phyloP scores from a whole-genome alignment of 2,113 vertebrate genomes.

The Macheiramphus alcinus region DNA sequence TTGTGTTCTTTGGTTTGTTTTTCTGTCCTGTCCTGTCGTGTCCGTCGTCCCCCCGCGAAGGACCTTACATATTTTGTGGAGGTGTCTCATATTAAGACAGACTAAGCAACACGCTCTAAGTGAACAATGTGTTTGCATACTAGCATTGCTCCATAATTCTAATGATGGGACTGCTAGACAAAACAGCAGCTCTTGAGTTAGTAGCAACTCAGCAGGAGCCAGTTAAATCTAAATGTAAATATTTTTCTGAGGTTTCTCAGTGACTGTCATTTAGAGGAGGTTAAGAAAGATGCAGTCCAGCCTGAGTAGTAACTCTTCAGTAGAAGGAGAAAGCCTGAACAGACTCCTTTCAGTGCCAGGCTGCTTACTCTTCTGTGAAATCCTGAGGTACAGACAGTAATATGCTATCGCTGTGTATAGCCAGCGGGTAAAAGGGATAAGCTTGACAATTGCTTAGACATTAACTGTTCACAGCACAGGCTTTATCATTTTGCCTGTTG shows the following conservation, averaged over 20 bases:
- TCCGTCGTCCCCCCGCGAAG: too few relatives aligned
- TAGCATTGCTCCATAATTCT: neutral
- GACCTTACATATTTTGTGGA: neutral
- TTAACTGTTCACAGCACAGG: neutral
- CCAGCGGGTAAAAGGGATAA: neutral
- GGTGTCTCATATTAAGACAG: neutral
- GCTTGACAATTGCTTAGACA: neutral
- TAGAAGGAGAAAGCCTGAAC: neutral
- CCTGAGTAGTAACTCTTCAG: neutral
- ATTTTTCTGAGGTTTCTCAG: neutral
- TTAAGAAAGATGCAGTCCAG: neutral
- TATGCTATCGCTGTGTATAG: neutral
- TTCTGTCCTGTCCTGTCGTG: too few relatives aligned
- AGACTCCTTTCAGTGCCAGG: neutral
- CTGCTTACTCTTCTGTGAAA: neutral
- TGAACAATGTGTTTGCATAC: neutral
- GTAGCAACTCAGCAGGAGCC: neutral
- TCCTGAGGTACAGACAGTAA: neutral
- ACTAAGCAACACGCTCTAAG: neutral
- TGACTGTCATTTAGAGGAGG: neutral
- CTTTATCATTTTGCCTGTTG: neutral
- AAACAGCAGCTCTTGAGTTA: neutral
- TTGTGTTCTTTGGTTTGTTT: neutral
- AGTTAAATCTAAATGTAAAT: constrained; percentile 3
- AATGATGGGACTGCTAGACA: neutral